Evolutionary conservation across 1,140 invertebrate species (phyloP).

Genomic region (Homalodisca vitripennis): DNA sequence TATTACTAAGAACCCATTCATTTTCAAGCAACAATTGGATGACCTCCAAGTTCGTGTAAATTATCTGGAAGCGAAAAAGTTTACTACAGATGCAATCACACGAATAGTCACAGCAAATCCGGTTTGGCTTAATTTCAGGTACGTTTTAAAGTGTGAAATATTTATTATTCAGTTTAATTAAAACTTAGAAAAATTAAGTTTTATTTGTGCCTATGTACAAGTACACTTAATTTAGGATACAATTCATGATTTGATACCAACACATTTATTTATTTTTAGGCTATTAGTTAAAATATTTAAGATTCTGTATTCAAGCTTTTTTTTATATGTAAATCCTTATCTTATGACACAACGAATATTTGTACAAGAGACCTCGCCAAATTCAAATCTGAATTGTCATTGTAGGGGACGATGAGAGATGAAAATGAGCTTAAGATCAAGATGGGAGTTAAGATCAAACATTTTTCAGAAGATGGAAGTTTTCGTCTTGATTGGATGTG

Average conservation of each 20-base stretch:
- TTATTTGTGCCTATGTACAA: too few species aligned
- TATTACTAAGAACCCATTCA: constrained; percentile 80
- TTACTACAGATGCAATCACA: constrained; percentile 63
- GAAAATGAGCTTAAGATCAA: too few species aligned
- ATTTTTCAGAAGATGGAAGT: too few species aligned
- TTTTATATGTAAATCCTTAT: too few species aligned
- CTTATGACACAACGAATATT: too few species aligned
- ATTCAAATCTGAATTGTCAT: too few species aligned
- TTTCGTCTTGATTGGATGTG: too few species aligned
- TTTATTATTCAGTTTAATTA: background rate
- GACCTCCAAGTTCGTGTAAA: constrained; percentile 75
- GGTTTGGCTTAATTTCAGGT: constrained; percentile 69
- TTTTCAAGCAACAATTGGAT: constrained; percentile 75
- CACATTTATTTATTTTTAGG: constrained; percentile 26
- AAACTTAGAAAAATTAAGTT: background rate
- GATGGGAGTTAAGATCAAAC: too few species aligned
- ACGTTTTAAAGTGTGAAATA: constrained; percentile 29
- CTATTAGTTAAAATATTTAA: constrained; percentile 11
- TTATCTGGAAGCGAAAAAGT: constrained; percentile 83
- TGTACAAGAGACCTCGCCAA: too few species aligned
- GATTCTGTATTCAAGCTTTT: background rate
- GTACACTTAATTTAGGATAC: too few species aligned
- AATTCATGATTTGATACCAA: too few species aligned
- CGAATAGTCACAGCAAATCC: constrained; percentile 73
- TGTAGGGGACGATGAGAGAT: too few species aligned